These are phyloP conservation scores for Eristalis intricaria DNA, from an alignment of 2,888 invertebrate genomes.

Conservation along the genomic window DNA sequence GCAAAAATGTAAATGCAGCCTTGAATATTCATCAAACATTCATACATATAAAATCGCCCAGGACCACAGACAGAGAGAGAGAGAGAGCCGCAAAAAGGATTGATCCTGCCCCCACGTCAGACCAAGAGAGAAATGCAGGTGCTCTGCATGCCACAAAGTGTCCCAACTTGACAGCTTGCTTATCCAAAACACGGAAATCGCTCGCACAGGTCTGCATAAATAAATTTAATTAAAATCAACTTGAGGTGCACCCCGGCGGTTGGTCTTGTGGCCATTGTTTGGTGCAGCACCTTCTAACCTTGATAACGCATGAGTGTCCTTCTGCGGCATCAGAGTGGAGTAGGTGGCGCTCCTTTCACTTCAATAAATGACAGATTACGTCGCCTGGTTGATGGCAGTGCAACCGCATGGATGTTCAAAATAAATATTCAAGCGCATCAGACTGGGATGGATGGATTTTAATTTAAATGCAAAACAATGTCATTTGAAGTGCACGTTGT, in stretches of 20 bases:
- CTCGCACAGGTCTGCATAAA: constrained; percentile 52
- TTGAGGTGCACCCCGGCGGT: constrained; percentile 24
- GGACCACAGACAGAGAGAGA: neutral
- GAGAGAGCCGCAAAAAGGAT: neutral
- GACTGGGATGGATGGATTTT: constrained; percentile 29
- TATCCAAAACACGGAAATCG: constrained; percentile 28
- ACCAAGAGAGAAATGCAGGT: neutral
- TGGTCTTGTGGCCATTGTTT: neutral
- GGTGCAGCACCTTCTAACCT: constrained; percentile 36
- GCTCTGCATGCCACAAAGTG: constrained; percentile 14
- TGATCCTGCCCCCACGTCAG: neutral
- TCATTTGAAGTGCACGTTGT: neutral
- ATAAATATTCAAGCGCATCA: constrained; percentile 42
- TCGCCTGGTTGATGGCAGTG: neutral
- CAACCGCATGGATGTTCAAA: neutral
- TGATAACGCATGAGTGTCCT: constrained; percentile 16
- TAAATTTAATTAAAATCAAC: constrained; percentile 62
- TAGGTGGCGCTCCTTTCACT: constrained; percentile 6
- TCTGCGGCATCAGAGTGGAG: neutral
- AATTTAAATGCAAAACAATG: constrained; percentile 56
- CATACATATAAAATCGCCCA: neutral
- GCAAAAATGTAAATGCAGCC: constrained; percentile 48
- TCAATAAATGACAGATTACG: constrained; percentile 55
- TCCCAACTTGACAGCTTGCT: constrained; percentile 54
- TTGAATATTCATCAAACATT: constrained; percentile 59